A percentile compares a stretch with the other conserved stretches of the same genome.
These are phyloP conservation scores for Ylistrum balloti DNA, from an alignment of 1,140 invertebrate genomes.

Conservation along the genomic window DNA sequence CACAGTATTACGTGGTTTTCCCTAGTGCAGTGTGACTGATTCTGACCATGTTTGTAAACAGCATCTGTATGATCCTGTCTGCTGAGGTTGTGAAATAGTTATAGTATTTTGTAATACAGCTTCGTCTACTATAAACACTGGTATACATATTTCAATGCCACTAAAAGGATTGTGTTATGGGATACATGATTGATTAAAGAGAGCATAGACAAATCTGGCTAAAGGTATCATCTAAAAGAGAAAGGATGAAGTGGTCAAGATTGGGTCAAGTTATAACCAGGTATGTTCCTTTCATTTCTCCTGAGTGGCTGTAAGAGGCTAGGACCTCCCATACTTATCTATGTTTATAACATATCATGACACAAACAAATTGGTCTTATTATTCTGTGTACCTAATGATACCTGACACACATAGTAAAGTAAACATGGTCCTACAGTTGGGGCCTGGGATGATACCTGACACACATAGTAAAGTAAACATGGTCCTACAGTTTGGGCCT, in stretches of 20 bases:
- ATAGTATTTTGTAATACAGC: not conserved
- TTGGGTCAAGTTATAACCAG: not conserved
- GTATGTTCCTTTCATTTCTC: not conserved
- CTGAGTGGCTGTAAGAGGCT: not conserved
- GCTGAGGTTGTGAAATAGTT: not conserved
- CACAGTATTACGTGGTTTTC: not conserved
- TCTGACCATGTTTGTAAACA: not conserved
- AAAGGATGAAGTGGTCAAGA: not conserved
- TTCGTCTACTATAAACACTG: not conserved
- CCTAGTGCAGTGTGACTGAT: not conserved
- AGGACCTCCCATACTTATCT: not conserved
- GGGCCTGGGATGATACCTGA: no score
- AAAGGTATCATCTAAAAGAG: not conserved
- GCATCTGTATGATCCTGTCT: slow-evolving; percentile 12
- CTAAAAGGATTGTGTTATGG: slow-evolving; percentile 4
- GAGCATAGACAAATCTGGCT: not conserved
- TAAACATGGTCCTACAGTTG: no score
- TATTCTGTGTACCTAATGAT: not conserved
- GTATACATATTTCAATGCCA: not conserved
- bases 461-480: no score
- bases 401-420: no score
- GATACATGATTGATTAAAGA: not conserved
- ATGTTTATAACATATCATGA: no score
- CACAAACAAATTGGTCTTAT: not conserved
- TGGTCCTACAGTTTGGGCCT: no score